phyloP scores from a whole-genome alignment of 1,140 invertebrate genomes.

The Hypothenemus hampei region DNA sequence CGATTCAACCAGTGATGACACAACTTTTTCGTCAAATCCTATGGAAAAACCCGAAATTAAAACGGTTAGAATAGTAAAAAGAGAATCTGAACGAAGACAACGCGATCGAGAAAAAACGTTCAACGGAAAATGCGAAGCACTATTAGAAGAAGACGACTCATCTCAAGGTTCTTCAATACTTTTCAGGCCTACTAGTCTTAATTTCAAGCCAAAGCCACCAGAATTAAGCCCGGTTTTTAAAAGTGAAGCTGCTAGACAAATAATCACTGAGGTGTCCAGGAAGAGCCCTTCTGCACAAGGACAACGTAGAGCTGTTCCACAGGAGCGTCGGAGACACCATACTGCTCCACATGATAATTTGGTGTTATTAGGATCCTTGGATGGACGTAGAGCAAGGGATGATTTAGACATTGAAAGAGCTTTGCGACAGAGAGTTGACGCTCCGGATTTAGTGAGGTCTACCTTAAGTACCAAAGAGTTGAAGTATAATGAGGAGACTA shows the following conservation, averaged over 20 bases:
- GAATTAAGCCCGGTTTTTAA: conserved; percentile 66
- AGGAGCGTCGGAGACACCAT: conserved; percentile 78
- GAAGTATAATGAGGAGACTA: conserved; percentile 70
- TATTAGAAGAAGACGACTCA: conserved; percentile 39
- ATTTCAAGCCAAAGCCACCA: conserved; percentile 35
- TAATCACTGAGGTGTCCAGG: conserved; percentile 70
- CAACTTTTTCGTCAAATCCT: conserved; percentile 30
- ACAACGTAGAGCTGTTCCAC: conserved; percentile 59
- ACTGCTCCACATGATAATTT: conserved; percentile 67
- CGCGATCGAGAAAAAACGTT: conserved; percentile 58
- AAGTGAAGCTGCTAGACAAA: conserved; percentile 77
- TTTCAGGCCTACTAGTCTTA: conserved; percentile 29
- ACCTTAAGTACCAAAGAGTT: conserved; percentile 61
- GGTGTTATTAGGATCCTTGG: conserved; percentile 36
- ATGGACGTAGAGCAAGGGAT: conserved; percentile 60
- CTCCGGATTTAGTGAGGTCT: conserved; percentile 80
- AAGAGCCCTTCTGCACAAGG: conserved; percentile 42
- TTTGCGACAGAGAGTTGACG: conserved; percentile 61
- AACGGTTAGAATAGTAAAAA: conserved; percentile 89
- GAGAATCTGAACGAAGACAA: conserved; percentile 80
- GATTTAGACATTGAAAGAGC: conserved; percentile 82
- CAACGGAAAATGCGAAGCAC: conserved; percentile 39
- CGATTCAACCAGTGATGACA: conserved; percentile 39
- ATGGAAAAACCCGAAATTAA: conserved; percentile 85
- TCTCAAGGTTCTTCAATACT: conserved; percentile 35